phyloP scores from a whole-genome alignment of 2,797 vertebrate genomes.

The Phataginus tetradactyla region DNA sequence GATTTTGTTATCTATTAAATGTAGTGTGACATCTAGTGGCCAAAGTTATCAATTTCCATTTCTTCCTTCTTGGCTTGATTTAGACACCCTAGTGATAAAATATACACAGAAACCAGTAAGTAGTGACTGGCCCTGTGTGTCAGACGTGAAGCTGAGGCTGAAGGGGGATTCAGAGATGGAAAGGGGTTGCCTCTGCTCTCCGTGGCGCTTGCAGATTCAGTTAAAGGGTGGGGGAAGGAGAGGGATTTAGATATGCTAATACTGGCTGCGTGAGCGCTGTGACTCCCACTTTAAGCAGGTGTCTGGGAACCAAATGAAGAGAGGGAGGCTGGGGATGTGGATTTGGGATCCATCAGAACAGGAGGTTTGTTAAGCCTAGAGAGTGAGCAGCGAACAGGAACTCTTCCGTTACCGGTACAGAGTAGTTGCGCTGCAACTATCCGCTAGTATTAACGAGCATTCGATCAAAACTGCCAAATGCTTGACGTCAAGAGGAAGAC shows the following conservation, averaged over 20 bases:
- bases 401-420: neutral
- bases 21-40: conserved; percentile 74
- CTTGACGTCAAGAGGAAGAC: neutral
- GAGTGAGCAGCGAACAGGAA: neutral
- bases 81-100: neutral
- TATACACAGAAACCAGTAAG: neutral
- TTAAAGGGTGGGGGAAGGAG: neutral
- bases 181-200: neutral
- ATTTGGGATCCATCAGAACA: neutral
- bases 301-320: neutral
- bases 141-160: neutral
- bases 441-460: neutral
- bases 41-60: neutral
- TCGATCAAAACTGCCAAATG: neutral
- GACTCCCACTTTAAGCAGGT: too few species aligned
- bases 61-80: neutral
- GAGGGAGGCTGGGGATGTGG: fast-evolving
- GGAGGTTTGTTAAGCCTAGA: neutral
- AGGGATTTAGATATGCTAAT: neutral
- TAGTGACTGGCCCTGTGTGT: fast-evolving
- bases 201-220: neutral
- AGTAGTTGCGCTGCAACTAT: neutral
- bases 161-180: neutral
- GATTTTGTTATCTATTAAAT: neutral
- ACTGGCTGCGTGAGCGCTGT: neutral